Base-by-base conservation (phyloP, 2,113 vertebrate genomes). In the Murina feae region DNA sequence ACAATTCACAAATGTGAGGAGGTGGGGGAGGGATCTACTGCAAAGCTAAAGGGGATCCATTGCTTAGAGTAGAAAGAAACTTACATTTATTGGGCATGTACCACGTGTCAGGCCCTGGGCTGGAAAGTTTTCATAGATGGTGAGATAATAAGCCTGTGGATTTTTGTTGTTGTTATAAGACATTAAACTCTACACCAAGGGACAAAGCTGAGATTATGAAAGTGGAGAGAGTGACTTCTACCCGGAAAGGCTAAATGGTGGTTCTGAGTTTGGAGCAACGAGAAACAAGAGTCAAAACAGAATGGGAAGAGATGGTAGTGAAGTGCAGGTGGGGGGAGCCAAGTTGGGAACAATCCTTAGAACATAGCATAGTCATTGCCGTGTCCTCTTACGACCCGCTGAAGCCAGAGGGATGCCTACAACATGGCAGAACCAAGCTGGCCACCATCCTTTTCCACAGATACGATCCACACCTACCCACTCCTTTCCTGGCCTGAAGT, bases 171-270 rank as follows among this genome's bases (percentile, higher is more conserved):
- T 66, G 37, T 39, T 32, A 39, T 69, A 79, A 90, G 74, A 78
- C 5, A 42, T 82, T 82, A 66, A 79, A 84, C 28, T 76, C 68
- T 90, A 30, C 2, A 37, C 42, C 28, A 75, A 6, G 68, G 39
- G 6, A 37, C 42, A 55, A 82, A 44, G n/a, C 42, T 47, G 60
- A 87, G 49, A 60, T 83, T 83, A 69, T 94, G 66, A 71, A 85
- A 81, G 4, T 35, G 11, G 42, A 78, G 11, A 72, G 37, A 75
- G 39, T 35, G 55, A 17, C 51, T 93, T 93, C 42, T 75, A 71
- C n/a, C 68, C 74, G n/a, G 86, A 95, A 86, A 96, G n/a, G 16
- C 44, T 96, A 44, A 83, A 39, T 10, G 55, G 65, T 17, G 42
- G 63, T 51, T 82, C 35, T 66, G 49, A 81, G 39, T 51, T 80